Evolutionary conservation across 2,113 vertebrate species (phyloP).

Genomic region (Festucalex cinctus): DNA sequence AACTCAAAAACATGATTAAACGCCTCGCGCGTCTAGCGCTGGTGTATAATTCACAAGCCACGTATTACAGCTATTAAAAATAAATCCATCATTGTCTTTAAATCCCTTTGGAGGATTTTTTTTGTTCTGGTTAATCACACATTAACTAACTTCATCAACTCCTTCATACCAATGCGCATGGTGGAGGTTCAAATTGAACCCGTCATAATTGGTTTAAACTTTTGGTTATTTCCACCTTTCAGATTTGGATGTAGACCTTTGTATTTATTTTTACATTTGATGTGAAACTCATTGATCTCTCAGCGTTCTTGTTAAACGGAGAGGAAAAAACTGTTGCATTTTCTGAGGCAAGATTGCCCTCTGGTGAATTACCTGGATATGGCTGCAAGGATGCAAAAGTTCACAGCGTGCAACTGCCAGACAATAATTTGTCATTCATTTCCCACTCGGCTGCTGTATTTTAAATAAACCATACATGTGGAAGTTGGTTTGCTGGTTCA

Average conservation of each 20-base stretch:
- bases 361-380: constrained; percentile 46
- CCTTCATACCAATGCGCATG: background rate
- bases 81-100: background rate
- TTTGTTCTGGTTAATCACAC: background rate
- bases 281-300: background rate
- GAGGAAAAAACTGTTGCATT: constrained; percentile 22
- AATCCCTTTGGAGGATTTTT: background rate
- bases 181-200: background rate
- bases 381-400: background rate
- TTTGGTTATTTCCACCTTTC: background rate
- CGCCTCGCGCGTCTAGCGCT: background rate
- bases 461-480: too few species aligned
- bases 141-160: background rate
- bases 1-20: background rate
- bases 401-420: background rate
- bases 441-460: too few species aligned
- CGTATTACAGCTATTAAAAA: background rate
- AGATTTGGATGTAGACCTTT: background rate
- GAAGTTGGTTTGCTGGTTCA: too few species aligned
- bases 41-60: background rate
- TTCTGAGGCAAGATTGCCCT: constrained; percentile 66
- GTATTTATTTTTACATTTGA: background rate
- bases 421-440: background rate
- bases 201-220: background rate
- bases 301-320: too few species aligned